These are phyloP conservation scores for Doryteuthis pealeii DNA, from an alignment of 1,140 invertebrate genomes.

Conservation along the genomic window DNA sequence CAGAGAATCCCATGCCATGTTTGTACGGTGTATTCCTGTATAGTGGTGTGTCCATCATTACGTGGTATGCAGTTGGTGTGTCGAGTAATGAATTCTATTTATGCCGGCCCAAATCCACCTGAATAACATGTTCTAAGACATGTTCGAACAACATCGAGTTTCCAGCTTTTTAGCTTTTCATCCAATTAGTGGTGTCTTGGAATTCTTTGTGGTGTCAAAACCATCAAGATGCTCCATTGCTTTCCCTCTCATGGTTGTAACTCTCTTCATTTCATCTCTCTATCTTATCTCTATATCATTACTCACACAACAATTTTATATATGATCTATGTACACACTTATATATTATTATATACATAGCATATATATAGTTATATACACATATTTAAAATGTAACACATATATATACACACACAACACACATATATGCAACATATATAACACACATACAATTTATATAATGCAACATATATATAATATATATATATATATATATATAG, in stretches of 20 bases:
- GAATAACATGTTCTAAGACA: slow-evolving; percentile 90
- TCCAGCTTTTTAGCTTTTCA: slow-evolving; percentile 93
- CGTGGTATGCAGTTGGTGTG: slow-evolving; percentile 96
- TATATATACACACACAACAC: no score
- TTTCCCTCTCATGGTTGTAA: slow-evolving; percentile 93
- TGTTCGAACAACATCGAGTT: slow-evolving; percentile 87
- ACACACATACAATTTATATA: no score
- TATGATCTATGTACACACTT: no score
- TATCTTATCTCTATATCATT: no score
- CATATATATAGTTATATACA: no score
- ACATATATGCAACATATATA: no score
- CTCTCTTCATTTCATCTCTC: no score
- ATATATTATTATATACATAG: no score
- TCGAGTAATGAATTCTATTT: slow-evolving; percentile 89
- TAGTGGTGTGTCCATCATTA: slow-evolving; percentile 96
- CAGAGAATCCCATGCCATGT: slow-evolving; percentile 84
- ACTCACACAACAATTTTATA: no score
- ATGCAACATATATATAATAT: no score
- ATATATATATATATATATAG: no score
- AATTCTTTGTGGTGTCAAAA: slow-evolving; percentile 93
- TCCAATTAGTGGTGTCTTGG: slow-evolving; percentile 91
- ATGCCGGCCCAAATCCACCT: slow-evolving; percentile 99
- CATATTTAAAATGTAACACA: no score
- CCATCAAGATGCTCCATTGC: slow-evolving; percentile 87
- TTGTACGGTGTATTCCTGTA: slow-evolving; percentile 98